Percentiles rank a stretch among this genome's conserved stretches.
These are phyloP conservation scores for Thripadectes ignobilis DNA, from an alignment of 2,797 vertebrate genomes.

Conservation along the genomic window DNA sequence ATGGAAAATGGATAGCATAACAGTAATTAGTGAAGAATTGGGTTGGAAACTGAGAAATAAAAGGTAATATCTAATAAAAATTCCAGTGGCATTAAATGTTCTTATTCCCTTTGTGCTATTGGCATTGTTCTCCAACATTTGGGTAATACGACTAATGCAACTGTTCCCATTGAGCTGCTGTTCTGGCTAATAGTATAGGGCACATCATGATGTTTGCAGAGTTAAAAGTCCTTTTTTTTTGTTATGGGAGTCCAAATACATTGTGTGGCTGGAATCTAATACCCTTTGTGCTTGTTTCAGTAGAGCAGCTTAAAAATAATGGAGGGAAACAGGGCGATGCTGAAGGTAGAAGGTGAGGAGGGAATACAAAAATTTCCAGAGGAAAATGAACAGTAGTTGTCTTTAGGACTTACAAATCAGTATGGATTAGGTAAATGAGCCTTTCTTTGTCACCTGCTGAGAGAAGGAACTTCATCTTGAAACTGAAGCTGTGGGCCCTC, in stretches of 20 bases:
- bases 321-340: not conserved
- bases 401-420: not conserved
- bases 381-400: not conserved
- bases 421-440: not conserved
- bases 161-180: not conserved
- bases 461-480: not conserved
- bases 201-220: not conserved
- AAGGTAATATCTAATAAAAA: not conserved
- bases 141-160: not conserved
- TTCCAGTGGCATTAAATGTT: not conserved
- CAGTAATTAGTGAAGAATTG: not conserved
- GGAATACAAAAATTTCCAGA: not conserved
- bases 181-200: not conserved
- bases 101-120: not conserved
- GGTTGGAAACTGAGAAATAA: not conserved
- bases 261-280: not conserved
- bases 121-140: not conserved
- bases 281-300: not conserved
- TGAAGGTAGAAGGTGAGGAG: not conserved
- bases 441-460: not conserved
- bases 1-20: not conserved
- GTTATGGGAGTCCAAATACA: not conserved
- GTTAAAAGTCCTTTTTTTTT: conserved; percentile 29
- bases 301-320: not conserved
- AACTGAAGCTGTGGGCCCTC: not conserved